Evolutionary conservation across 1,140 invertebrate genomes (phyloP), one percentile per base, ranked within the genome.

Genomic region (Babylonia areolata): DNA sequence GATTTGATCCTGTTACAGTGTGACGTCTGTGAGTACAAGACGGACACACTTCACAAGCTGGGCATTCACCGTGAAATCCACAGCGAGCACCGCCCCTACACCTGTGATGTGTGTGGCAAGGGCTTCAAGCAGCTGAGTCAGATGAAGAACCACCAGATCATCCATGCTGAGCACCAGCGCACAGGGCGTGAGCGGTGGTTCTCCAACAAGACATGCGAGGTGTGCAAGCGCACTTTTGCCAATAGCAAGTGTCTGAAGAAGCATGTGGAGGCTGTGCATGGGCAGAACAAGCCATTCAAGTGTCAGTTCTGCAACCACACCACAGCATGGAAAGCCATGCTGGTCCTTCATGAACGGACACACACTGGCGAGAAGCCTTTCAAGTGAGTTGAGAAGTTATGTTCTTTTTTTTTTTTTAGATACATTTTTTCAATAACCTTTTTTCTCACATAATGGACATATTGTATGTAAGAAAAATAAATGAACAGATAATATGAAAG

Each of bases 271-370:
- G 95, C 96, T 1, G 97, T 97, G 1, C 97, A 97, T 91, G 96
- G 96, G 40, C 97, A 97, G 91, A 93, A 97, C 31, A 96, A 97
- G 88, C 96, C 96, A 0, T 97, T 96, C 89, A 95, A 96, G 51
- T 97, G 97, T 90, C 96, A 96, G 86, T 96, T 96, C 83, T 97
- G 97, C 92, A 96, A 96, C 15, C 96, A 97, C 90, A 96, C 96
- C 81, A 96, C 96, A 73, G 95, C 94, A 15, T 86, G 94, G 33
- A 94, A 94, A 83, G 93, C 94, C 12, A 95, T 95, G 94, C 87
- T 97, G 23, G 95, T 96, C 88, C 94, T 97, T 71, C 96, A 98
- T 92, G 94, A 97, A 89, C 94, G 97, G 73, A 96, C 96, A 73
- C 97, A 97, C 88, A 97, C 96, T 2, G 96, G 96, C 79, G 93